phyloP scores from a whole-genome alignment of 2,888 invertebrate species.

The Ecdyonurus torrentis region DNA sequence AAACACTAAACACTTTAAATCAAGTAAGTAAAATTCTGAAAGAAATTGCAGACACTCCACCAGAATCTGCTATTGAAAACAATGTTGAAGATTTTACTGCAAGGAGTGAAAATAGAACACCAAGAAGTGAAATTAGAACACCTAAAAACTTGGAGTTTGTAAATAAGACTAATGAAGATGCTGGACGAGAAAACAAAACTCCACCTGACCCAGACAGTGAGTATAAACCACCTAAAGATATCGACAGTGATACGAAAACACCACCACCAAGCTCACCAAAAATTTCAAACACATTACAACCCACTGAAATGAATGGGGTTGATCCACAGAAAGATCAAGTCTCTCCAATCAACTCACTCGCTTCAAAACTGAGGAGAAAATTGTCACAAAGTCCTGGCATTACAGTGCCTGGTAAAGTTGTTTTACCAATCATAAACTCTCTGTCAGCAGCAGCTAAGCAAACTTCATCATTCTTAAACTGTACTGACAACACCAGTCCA shows the following conservation, averaged over 20 bases:
- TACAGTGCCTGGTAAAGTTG: background rate
- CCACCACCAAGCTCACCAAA: background rate
- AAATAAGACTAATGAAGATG: too few relatives aligned
- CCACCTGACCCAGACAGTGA: too few relatives aligned
- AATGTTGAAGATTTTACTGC: background rate
- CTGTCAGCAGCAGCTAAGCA: background rate
- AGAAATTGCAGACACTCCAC: background rate
- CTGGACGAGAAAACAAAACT: too few relatives aligned
- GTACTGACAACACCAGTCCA: too few relatives aligned
- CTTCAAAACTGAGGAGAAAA: background rate
- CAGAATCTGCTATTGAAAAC: background rate
- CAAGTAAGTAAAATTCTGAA: background rate
- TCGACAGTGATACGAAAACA: too few relatives aligned
- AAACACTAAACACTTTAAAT: background rate
- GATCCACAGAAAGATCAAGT: background rate
- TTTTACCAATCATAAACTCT: background rate
- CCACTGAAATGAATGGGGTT: background rate
- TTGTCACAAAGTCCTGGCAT: background rate
- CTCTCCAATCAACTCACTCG: background rate
- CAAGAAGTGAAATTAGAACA: too few relatives aligned
- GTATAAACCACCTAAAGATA: too few relatives aligned
- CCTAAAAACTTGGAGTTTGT: too few relatives aligned
- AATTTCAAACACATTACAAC: background rate
- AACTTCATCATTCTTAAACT: slow-evolving; percentile 1
- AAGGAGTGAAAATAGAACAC: too few relatives aligned